A percentile compares a stretch with the other conserved stretches of the same genome.
These are phyloP conservation scores for Arctopsyche grandis DNA, from an alignment of 1,140 invertebrate species.

Conservation along the genomic window DNA sequence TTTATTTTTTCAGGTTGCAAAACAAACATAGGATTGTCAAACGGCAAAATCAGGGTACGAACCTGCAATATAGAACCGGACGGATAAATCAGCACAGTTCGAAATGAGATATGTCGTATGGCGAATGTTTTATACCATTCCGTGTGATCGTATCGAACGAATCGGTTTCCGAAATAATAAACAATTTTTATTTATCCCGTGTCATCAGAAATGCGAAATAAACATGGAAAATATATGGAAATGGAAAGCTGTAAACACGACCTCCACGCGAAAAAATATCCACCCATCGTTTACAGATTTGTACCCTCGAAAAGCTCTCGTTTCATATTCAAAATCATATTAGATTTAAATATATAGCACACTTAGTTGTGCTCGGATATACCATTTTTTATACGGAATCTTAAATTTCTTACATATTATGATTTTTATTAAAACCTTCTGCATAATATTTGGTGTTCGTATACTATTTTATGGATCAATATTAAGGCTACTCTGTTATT, in stretches of 20 bases:
- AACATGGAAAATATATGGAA: constrained; percentile 44
- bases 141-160: constrained; percentile 28
- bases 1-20: neutral
- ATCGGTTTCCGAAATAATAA: constrained; percentile 49
- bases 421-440: too few relatives aligned
- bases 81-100: constrained; percentile 14
- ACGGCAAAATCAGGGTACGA: neutral
- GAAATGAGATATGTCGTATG: constrained; percentile 8
- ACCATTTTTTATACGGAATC: too few relatives aligned
- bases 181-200: constrained; percentile 45
- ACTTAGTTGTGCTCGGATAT: too few relatives aligned
- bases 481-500: too few relatives aligned
- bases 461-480: too few relatives aligned
- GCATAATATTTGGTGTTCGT: too few relatives aligned
- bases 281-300: neutral
- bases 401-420: too few relatives aligned
- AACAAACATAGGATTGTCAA: constrained; percentile 6
- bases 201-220: constrained; percentile 41
- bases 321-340: too few relatives aligned
- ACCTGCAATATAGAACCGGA: neutral
- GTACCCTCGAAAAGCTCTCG: too few relatives aligned
- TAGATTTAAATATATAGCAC: too few relatives aligned
- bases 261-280: neutral
- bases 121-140: neutral
- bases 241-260: constrained; percentile 36